Percentiles rank a stretch among this genome's conserved stretches.
Evolutionary conservation across 1,140 invertebrate genomes (phyloP).

Genomic region (Diuraphis noxia): DNA sequence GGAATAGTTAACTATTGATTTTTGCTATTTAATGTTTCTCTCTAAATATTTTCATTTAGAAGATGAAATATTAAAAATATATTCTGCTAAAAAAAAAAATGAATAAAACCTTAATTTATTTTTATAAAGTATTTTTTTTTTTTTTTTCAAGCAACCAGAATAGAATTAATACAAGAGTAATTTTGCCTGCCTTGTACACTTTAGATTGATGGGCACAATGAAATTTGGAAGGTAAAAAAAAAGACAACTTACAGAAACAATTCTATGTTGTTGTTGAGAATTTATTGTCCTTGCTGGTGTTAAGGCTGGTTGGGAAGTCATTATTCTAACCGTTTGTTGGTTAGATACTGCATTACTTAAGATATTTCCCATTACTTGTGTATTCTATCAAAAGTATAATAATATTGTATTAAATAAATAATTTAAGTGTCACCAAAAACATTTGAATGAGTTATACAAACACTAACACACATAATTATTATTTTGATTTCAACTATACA

Average conservation of each 20-base stretch:
- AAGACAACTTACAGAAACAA: conserved; percentile 59
- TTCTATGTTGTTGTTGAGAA: conserved; percentile 58
- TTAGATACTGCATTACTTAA: conserved; percentile 22
- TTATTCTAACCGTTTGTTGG: conserved; percentile 53
- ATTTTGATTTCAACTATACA: not conserved
- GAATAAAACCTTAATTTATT: not conserved
- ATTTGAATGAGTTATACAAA: not conserved
- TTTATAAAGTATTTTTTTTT: not conserved
- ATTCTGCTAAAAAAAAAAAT: not conserved
- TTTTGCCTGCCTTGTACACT: not conserved
- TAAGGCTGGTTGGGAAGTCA: conserved; percentile 57
- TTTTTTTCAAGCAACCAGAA: not conserved
- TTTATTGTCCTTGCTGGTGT: conserved; percentile 34
- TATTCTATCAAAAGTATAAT: conserved; percentile 35
- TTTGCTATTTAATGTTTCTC: not conserved
- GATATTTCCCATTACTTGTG: conserved; percentile 50
- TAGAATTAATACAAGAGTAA: not conserved
- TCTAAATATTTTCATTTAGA: not conserved
- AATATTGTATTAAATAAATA: conserved; percentile 8
- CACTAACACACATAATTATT: not conserved
- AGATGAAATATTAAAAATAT: not conserved
- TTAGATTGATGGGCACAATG: not conserved
- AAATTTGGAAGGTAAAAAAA: not conserved
- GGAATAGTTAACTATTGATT: not conserved
- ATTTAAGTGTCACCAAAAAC: not conserved